phyloP scores from a whole-genome alignment of 1,140 invertebrate genomes.

The Forficula auricularia region DNA sequence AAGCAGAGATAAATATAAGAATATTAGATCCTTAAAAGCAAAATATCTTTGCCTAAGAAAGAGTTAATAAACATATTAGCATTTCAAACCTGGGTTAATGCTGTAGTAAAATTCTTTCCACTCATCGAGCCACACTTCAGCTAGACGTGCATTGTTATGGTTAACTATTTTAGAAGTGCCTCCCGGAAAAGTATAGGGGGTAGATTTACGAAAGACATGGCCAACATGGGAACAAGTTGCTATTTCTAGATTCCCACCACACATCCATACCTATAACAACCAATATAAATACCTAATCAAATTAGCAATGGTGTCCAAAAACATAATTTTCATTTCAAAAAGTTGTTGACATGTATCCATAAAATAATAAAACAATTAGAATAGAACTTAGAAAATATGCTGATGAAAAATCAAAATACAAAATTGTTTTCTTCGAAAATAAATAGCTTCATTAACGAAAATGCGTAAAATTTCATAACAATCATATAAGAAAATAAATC shows the following conservation, averaged over 20 bases:
- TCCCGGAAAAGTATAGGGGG: constrained; percentile 96
- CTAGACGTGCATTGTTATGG: constrained; percentile 91
- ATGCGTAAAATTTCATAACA: too few species aligned
- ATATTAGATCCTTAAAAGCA: too few species aligned
- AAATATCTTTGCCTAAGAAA: too few species aligned
- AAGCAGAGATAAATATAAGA: too few species aligned
- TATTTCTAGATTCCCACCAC: constrained; percentile 81
- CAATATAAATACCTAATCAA: constrained; percentile 26
- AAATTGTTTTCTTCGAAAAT: too few species aligned
- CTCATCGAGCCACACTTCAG: constrained; percentile 94
- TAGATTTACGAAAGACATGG: constrained; percentile 96
- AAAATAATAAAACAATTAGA: too few species aligned
- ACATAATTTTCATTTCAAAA: too few species aligned
- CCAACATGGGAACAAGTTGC: constrained; percentile 82
- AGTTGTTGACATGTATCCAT: too few species aligned
- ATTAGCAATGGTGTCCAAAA: constrained; percentile 25
- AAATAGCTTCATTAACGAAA: too few species aligned
- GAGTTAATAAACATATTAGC: constrained; percentile 2
- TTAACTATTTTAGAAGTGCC: constrained; percentile 95
- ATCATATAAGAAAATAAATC: too few species aligned
- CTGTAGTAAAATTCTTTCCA: constrained; percentile 98
- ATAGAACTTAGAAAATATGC: too few species aligned
- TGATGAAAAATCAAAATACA: too few species aligned
- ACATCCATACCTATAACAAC: constrained; percentile 84
- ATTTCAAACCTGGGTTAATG: constrained; percentile 73